phyloP scores from a whole-genome alignment of 2,888 invertebrate species.

The Drosophila sordidapex region DNA sequence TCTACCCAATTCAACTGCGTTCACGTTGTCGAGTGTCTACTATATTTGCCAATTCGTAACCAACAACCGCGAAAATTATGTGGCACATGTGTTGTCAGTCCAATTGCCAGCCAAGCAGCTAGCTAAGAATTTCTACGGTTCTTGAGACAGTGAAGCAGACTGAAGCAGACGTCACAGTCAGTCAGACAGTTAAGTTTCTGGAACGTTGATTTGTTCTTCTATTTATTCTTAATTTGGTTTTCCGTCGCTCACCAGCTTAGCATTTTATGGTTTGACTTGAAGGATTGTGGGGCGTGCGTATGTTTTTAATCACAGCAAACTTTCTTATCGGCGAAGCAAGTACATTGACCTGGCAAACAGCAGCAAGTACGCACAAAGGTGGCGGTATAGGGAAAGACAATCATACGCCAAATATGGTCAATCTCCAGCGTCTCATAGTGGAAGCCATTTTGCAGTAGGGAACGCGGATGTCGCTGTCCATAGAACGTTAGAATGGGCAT shows the following conservation, averaged over 20 bases:
- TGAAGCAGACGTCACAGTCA: slow-evolving; percentile 12
- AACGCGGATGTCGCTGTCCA: slow-evolving; percentile 31
- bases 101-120: slow-evolving; percentile 34
- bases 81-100: slow-evolving; percentile 64
- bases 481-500: slow-evolving; percentile 51
- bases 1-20: not conserved
- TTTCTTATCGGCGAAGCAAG: slow-evolving; percentile 18
- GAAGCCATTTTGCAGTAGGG: slow-evolving; percentile 65
- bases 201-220: slow-evolving; percentile 11
- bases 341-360: slow-evolving; percentile 49
- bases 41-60: slow-evolving; percentile 43
- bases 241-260: not conserved
- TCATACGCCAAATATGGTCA: slow-evolving; percentile 58
- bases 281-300: not conserved
- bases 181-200: slow-evolving; percentile 30
- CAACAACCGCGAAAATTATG: slow-evolving; percentile 61
- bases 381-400: slow-evolving; percentile 76
- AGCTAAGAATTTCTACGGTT: slow-evolving; percentile 13
- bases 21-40: slow-evolving; percentile 14
- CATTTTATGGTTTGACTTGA: not conserved
- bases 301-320: slow-evolving; percentile 42
- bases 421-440: slow-evolving; percentile 79
- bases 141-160: slow-evolving; percentile 4
- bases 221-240: slow-evolving; percentile 1
- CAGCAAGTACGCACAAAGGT: slow-evolving; percentile 35